Evolutionary conservation across 2,888 invertebrate species (phyloP), one percentile per base, ranked within the genome.

Genomic region (Trichogramma evanescens): DNA sequence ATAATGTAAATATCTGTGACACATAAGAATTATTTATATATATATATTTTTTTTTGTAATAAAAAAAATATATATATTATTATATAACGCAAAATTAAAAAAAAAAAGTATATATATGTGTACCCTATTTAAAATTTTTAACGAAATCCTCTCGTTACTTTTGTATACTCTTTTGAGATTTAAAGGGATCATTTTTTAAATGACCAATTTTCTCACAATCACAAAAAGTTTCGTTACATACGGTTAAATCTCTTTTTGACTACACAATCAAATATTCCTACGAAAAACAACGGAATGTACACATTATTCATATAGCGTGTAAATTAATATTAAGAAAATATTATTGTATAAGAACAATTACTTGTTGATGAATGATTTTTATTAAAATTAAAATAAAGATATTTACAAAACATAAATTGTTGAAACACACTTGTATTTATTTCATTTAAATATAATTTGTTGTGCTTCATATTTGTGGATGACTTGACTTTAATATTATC

Each of bases 301-400:
- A 66, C 66, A 66, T 69, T 66, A 68, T 66, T 69, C 64, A 71
- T 63, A 72, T 74, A 74, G 72, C 70, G 68, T 71, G 69, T 69
- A 70, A 46, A 69, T 56, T 61, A 58, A 58, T 46, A 52, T 58
- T 69, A 73, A 72, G 68, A 68, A 71, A 68, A 74, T 71, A 76
- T 75, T 74, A 77, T 75, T 76, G 74, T 75, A 71, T 77, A 77
- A 76, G 73, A 74, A 77, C 75, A 75, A 78, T 78, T 78, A 77
- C 76, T 78, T 78, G 77, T 78, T 77, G 77, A 78, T 71, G 77
- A 78, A 78, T 78, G 77, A 77, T 78, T 78, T 78, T 78, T 77
- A 77, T 78, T 78, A 78, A 75, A 76, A 76, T 77, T 72, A 72
- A 73, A 74, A 74, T 77, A 77, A 77, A 77, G 77, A 77, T 78